Evolutionary conservation across 2,888 invertebrate species (phyloP).

Genomic region (Dusona sp.): DNA sequence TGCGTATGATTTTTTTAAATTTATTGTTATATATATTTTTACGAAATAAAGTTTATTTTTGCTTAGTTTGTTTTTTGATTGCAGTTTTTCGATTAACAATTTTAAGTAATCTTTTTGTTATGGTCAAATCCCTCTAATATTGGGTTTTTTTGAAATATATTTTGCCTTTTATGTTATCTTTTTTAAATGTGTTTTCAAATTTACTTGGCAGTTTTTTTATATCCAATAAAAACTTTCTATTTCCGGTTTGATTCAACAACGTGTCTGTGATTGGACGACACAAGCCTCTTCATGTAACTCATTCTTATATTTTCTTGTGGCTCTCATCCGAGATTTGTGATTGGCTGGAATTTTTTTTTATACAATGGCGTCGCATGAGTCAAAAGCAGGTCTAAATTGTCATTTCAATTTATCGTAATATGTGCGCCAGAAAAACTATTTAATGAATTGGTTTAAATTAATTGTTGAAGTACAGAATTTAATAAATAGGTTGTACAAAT

Average conservation of each 20-base stretch:
- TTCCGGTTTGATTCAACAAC: background rate
- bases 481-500: background rate
- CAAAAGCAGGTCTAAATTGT: background rate
- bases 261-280: background rate
- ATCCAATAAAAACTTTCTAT: background rate
- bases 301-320: background rate
- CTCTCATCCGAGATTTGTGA: background rate
- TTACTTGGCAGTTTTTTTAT: background rate
- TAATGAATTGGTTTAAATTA: constrained; percentile 1
- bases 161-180: background rate
- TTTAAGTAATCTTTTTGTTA: background rate
- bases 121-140: background rate
- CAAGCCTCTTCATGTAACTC: background rate
- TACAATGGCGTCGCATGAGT: background rate
- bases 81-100: too few relatives aligned
- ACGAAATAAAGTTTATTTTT: background rate
- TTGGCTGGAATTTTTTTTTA: background rate
- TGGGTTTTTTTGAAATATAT: background rate
- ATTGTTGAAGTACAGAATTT: background rate
- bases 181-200: background rate
- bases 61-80: background rate
- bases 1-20: background rate
- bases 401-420: background rate
- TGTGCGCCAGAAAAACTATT: background rate
- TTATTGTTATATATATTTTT: background rate